Evolutionary conservation across 1,140 invertebrate species (phyloP), one percentile per base, ranked within the genome.

Genomic region (Eulimnadia texana): DNA sequence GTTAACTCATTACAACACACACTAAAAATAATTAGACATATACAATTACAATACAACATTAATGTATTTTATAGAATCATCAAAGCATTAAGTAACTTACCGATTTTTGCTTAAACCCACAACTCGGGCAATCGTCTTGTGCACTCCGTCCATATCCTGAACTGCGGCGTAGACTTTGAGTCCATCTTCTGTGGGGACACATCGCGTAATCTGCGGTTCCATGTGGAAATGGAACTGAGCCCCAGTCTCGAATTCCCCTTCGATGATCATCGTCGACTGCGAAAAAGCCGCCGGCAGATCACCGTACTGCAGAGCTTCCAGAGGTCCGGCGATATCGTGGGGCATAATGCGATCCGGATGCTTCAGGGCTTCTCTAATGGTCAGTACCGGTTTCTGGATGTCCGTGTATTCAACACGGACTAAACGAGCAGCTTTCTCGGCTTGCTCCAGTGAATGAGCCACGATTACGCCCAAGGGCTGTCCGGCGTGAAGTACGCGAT

Each of bases 201-300:
- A 73, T 50, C 72, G 19, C 9, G 56, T 27, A 51, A 65, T 58
- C 69, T 74, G 74, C 1, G 72, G 71, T 64, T 77, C 76, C 73
- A 77, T 70, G 29, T 71, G 67, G 58, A 75, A 75, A 64, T 77
- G 76, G 62, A 70, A 72, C 65, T 77, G 76, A 11, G 63, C 61
- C n/a, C 71, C 71, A 23, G 68, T 66, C 28, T 65, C 33, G 22
- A 75, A 65, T 33, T 68, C 66, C 1, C 75, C 74, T 13, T 58
- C 64, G 3, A 76, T 64, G n/a, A 64, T 42, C 23, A 20, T 25
- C 55, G 55, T 25, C 2, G 55, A 33, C 55, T 29, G 10, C 20
- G 16, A 13, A 33, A 16, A 51, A 20, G 24, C 50, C n/a, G 28
- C 54, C 1, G n/a, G 20, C 9, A n/a, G 54, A 16, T 22, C 20